Evolutionary conservation across 1,140 invertebrate genomes (phyloP), one percentile per base, ranked within the genome.

Genomic region (Drosophila teissieri): DNA sequence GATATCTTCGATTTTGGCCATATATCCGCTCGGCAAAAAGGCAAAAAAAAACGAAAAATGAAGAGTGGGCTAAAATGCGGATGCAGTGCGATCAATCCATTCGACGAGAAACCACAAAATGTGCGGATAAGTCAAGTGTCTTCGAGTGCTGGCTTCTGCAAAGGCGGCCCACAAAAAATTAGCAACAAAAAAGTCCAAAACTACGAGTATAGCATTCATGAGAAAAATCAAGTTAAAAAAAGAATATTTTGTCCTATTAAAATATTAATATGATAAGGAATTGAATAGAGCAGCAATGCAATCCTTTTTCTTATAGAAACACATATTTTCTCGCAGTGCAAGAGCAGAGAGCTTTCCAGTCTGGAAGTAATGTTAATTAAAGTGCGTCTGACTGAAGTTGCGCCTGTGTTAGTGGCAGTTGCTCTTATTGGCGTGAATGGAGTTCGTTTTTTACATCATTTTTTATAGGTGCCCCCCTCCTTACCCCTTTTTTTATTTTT

Each of bases 1-100:
- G 82, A 85, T 63, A 86, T 85, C 82, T 85, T 74, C 82, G 82
- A 85, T 85, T 85, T 85, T 75, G 73, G 62, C 49, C 73, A 80
- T 85, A 84, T 85, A 85, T 86, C 82, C 82, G 82, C 37, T 86
- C 58, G 17, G 42, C 6, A 55, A 31, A 37, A 37, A 48, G 31
- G 31, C 27, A 27, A 48, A 51, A 24, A 40, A 42, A n/a, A 40
- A 15, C 27, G 15, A n/a, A n/a, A n/a, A n/a, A n/a, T n/a, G n/a
- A 27, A 24, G 24, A 7, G 39, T 6, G 44, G 19, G 8, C 12
- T 15, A 51, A 22, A 40, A 22, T 56, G 44, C 55, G 76, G 68
- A 72, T 72, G 65, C 65, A 70, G 12, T 34, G 44, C 15, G 64
- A 45, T 68, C 64, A 53, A 22, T 45, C 51, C 52, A 57, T 56